Percentiles rank a stretch among this genome's conserved stretches.
These are phyloP conservation scores for Leiothrix lutea DNA, from an alignment of 2,113 vertebrate species.

Conservation along the genomic window DNA sequence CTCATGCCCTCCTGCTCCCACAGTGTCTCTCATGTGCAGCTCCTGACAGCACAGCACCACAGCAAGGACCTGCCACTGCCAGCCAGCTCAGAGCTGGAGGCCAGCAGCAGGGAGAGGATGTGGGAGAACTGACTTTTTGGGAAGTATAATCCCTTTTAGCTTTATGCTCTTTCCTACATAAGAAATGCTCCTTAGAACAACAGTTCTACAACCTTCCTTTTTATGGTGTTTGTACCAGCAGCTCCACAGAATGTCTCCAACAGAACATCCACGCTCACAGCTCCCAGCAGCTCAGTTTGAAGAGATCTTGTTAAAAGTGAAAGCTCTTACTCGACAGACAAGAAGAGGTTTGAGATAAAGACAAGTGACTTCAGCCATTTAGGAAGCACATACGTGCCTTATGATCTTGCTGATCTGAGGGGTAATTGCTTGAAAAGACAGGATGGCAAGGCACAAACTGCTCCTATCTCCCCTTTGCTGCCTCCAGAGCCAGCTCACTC, in stretches of 20 bases:
- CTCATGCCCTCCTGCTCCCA: background rate
- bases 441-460: background rate
- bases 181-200: background rate
- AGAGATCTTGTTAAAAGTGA: background rate
- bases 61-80: background rate
- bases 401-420: background rate
- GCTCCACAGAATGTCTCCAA: background rate
- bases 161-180: background rate
- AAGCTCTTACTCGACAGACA: background rate
- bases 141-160: background rate
- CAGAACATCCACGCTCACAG: background rate
- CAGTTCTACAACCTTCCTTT: background rate
- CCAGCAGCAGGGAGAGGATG: background rate
- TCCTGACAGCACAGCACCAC: background rate
- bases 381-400: background rate
- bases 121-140: background rate
- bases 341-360: background rate
- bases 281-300: background rate
- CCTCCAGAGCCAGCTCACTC: background rate
- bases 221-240: background rate
- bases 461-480: background rate
- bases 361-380: background rate
- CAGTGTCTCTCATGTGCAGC: background rate
- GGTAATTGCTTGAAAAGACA: background rate
- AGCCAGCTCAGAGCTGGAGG: background rate